These are phyloP conservation scores for Sarcophaga caerulescens DNA, from an alignment of 2,888 invertebrate species.

Conservation along the genomic window DNA sequence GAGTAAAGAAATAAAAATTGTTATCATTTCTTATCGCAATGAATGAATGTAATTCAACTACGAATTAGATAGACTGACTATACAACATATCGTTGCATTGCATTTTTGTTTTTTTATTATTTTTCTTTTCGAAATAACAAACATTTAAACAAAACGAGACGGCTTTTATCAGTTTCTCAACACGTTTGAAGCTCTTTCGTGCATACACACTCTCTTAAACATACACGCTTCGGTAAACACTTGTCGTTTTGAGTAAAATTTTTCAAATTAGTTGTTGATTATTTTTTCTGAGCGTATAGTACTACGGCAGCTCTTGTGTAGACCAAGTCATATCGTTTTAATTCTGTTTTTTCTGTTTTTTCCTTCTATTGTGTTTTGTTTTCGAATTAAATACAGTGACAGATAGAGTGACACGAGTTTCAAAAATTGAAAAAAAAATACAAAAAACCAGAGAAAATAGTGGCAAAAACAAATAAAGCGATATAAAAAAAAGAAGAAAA, in stretches of 20 bases:
- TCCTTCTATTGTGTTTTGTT: background rate
- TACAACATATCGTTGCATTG: no score
- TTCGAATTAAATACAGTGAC: constrained; percentile 19
- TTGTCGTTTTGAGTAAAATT: constrained; percentile 24
- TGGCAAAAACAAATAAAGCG: background rate
- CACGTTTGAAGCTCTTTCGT: constrained; percentile 24
- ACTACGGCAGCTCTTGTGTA: constrained; percentile 55
- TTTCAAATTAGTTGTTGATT: constrained; percentile 31
- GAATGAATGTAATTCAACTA: background rate
- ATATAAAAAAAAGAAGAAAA: background rate
- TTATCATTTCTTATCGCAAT: background rate
- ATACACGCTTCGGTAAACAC: constrained; percentile 14
- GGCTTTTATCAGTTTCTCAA: constrained; percentile 38
- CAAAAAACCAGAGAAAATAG: constrained; percentile 11
- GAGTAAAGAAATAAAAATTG: background rate
- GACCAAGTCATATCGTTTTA: constrained; percentile 35
- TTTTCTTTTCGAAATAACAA: no score
- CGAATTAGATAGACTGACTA: no score
- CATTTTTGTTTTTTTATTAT: background rate
- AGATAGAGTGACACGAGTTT: constrained; percentile 41
- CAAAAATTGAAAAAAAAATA: background rate
- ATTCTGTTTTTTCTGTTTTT: no score
- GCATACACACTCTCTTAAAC: background rate
- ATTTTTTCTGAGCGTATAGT: constrained; percentile 47
- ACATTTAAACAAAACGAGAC: no score